phyloP scores from a whole-genome alignment of 2,113 vertebrate species.

The Tyrannus savana region DNA sequence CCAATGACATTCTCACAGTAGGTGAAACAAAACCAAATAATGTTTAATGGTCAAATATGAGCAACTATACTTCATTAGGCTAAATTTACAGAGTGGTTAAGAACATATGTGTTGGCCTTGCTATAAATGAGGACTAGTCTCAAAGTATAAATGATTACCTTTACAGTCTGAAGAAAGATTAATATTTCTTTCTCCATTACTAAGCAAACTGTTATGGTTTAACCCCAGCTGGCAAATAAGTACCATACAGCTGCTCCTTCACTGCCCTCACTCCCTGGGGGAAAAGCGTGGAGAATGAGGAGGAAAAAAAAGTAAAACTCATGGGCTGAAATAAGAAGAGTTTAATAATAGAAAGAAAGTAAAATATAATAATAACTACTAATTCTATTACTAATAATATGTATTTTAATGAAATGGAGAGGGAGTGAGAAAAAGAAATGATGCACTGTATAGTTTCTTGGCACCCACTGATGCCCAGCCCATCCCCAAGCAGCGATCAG shows the following conservation, averaged over 20 bases:
- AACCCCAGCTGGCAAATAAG: background rate
- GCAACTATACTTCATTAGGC: background rate
- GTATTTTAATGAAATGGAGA: background rate
- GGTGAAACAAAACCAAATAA: background rate
- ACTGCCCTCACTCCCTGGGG: background rate
- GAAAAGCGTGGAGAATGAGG: background rate
- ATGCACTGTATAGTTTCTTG: background rate
- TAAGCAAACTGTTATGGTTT: background rate
- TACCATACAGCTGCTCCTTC: background rate
- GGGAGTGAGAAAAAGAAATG: background rate
- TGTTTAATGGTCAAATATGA: background rate
- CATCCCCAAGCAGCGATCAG: background rate
- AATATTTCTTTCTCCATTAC: background rate
- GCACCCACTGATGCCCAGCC: background rate
- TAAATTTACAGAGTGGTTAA: background rate
- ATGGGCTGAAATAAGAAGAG: background rate
- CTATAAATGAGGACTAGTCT: background rate
- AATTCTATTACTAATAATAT: background rate
- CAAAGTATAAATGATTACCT: accelerated
- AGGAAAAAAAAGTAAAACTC: background rate
- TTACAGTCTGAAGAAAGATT: background rate
- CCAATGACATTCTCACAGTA: background rate
- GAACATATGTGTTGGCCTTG: background rate
- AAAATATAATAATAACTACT: background rate
- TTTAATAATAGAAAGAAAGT: background rate